Percentiles rank a stretch among this genome's conserved stretches.
These are phyloP conservation scores for Rhimphoctona megacephalus DNA, from an alignment of 2,888 invertebrate species.

Conservation along the genomic window DNA sequence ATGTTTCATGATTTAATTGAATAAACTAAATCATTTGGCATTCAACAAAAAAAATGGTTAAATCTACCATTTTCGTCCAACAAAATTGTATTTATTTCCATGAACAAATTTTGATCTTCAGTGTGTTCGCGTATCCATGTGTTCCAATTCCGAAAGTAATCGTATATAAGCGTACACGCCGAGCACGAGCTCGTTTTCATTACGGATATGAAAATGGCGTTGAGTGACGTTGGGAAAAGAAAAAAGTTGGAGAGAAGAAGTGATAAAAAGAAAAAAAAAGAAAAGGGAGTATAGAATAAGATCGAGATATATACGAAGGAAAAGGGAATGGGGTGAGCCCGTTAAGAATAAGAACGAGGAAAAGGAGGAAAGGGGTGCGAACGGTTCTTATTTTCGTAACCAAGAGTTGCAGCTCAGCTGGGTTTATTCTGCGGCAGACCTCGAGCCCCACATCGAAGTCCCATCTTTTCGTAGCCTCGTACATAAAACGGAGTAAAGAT, in stretches of 20 bases:
- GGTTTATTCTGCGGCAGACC: conserved; percentile 52
- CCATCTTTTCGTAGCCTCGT: conserved; percentile 14
- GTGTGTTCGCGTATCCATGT: not conserved
- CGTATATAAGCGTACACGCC: not conserved
- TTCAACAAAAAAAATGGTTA: no score
- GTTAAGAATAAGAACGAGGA: conserved; percentile 27
- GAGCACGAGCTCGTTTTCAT: not conserved
- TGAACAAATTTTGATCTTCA: not conserved
- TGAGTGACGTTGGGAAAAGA: not conserved
- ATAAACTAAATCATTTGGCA: no score
- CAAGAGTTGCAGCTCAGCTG: conserved; percentile 33
- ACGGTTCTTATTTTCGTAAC: conserved; percentile 68
- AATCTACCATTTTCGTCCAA: no score
- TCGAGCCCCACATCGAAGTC: conserved; percentile 20
- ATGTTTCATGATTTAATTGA: no score
- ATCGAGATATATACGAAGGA: conserved; percentile 32
- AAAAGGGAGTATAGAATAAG: conserved; percentile 9
- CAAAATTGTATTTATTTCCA: no score
- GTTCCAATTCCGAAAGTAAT: not conserved
- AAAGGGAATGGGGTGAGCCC: conserved; percentile 32
- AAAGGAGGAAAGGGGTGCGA: conserved; percentile 58
- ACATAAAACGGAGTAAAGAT: conserved; percentile 5
- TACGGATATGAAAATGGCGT: not conserved
- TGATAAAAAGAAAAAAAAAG: not conserved
- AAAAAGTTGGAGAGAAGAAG: not conserved